Evolutionary conservation across 1,140 invertebrate genomes (phyloP), one percentile per base, ranked within the genome.

Genomic region (Zophobas morio): DNA sequence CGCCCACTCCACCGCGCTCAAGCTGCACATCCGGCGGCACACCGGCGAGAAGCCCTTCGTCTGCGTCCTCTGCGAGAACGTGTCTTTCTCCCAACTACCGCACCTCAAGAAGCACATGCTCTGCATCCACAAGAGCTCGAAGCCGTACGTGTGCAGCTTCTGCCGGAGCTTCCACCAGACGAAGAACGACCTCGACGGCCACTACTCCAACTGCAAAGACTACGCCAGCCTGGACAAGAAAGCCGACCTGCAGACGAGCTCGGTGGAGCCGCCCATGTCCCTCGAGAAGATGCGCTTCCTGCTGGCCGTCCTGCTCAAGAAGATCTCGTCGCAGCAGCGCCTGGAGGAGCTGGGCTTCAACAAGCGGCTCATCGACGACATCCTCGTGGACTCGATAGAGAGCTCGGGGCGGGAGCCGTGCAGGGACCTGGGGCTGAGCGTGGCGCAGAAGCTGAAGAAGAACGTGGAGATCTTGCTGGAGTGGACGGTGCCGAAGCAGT

Each of bases 31-130:
- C 1, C 88, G 94, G 34, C 89, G 93, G 6, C 93, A 95, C 81
- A 94, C 93, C 0, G 94, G 95, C 0, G 94, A 96, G 83, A 94
- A 95, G 81, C 95, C 96, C 0, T 96, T 96, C 85, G 89, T 88
- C 5, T 95, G 94, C 84, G 88, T 90, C 2, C 86, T 93, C 51
- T 95, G 94, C 83, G 86, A 89, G 2, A 87, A 89, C 49, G 87
- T 92, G n/a, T 90, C 90, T 1, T 95, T 95, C 83, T 92, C 93
- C 0, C 94, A 95, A 82, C 85, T 95, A 63, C 94, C 93, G 6
- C 94, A 95, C 82, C 90, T 94, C 86, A 95, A 94, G 84, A 94
- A 94, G 74, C 94, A 95, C 82, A 94, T 95, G 94, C 88, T 90
- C 37, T 93, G 92, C 80, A 94, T 95, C 37, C 94, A 95, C 84